Evolutionary conservation across 2,888 invertebrate genomes (phyloP).

Genomic region (Plusia festucae): DNA sequence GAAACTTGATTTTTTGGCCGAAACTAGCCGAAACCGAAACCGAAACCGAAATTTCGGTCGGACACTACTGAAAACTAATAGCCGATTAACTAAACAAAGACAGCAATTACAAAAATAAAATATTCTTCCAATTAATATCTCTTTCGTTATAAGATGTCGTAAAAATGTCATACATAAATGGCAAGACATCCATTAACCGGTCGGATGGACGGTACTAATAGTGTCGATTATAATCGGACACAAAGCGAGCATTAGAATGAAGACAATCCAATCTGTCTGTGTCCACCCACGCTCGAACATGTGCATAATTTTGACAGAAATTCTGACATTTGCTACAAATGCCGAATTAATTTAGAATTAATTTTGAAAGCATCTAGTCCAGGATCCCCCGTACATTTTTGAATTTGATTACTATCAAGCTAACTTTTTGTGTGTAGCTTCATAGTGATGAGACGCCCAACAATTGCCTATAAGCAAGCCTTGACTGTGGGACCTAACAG

Average conservation of each 20-base stretch:
- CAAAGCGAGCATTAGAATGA: conserved; percentile 41
- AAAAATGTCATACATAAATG: conserved; percentile 49
- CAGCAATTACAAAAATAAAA: conserved; percentile 35
- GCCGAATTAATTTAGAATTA: too few species aligned
- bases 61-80: conserved; percentile 24
- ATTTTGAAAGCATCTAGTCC: too few species aligned
- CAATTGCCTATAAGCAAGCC: too few species aligned
- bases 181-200: conserved; percentile 46
- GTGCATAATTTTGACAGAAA: conserved; percentile 23
- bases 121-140: conserved; percentile 29
- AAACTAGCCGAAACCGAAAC: too few species aligned
- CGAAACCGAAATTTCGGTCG: too few species aligned
- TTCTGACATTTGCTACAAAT: conserved; percentile 18
- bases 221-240: conserved; percentile 54
- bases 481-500: too few species aligned
- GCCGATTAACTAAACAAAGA: conserved; percentile 34
- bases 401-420: too few species aligned
- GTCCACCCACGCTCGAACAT: conserved; percentile 49
- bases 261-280: conserved; percentile 50
- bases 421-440: too few species aligned
- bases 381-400: too few species aligned
- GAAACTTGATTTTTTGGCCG: too few species aligned
- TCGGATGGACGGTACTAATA: conserved; percentile 42
- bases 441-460: too few species aligned
- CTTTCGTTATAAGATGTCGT: conserved; percentile 35